These are phyloP conservation scores for Nothocercus julius DNA, from an alignment of 2,113 vertebrate species.

Conservation along the genomic window DNA sequence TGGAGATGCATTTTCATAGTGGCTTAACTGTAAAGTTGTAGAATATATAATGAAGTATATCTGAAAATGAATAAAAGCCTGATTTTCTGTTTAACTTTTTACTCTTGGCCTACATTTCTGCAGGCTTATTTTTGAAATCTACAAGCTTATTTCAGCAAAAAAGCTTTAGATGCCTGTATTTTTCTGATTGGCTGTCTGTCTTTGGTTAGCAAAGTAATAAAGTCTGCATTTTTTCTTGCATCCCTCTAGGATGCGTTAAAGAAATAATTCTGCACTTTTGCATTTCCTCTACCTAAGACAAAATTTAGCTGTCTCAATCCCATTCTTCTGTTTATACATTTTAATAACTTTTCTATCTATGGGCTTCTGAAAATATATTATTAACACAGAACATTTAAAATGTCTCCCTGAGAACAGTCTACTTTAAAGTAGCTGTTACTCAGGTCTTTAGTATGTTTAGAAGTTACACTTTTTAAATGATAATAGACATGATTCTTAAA, in stretches of 20 bases:
- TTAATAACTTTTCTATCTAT: not conserved
- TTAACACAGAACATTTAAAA: not conserved
- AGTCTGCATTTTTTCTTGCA: not conserved
- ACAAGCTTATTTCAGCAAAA: not conserved
- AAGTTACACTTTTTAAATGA: not conserved
- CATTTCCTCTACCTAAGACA: not conserved
- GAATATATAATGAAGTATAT: not conserved
- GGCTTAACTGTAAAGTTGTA: not conserved
- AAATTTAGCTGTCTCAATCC: not conserved
- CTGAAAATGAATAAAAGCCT: not conserved
- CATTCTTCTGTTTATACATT: not conserved
- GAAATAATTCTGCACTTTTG: not conserved
- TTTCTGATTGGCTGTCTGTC: not conserved
- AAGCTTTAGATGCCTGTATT: not conserved
- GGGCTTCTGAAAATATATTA: not conserved
- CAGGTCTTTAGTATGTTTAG: not conserved
- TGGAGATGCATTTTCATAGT: rapidly evolving
- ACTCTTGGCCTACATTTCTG: not conserved
- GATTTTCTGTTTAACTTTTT: not conserved
- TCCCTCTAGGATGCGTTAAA: not conserved
- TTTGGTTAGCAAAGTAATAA: not conserved
- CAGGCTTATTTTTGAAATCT: not conserved
- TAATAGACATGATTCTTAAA: not conserved
- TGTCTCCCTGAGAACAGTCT: not conserved
- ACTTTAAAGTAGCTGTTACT: not conserved